Evolutionary conservation across 2,888 invertebrate genomes (phyloP), one percentile per base, ranked within the genome.

Genomic region (Plagiodera versicolora): DNA sequence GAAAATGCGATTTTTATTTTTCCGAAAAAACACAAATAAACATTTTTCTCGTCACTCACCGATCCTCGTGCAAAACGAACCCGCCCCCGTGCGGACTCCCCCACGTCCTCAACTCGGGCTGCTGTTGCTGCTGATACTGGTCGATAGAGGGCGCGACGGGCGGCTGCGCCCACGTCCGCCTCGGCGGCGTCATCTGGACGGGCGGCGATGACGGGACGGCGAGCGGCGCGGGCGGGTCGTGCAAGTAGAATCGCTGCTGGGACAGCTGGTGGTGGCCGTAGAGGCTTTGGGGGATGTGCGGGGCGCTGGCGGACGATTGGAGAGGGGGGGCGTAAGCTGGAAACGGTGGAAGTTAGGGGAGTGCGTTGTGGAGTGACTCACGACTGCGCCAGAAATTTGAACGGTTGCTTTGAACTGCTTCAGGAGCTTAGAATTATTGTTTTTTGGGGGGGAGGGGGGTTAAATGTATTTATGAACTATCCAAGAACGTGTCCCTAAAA

Each of bases 231-330:
- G 80, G 83, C 65, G 84, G 84, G 73, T 91, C 90, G 77, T 92
- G 91, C 71, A 92, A 82, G 80, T 89, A 92, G 80, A 91, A 92
- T 79, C 90, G 89, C 68, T 85, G 83, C 50, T 80, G 81, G 3
- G 66, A 64, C 24, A 68, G 59, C 20, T 18, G 24, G n/a, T 39
- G 60, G 24, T 56, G 59, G 52, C 49, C 58, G 52, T 84, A 85
- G 58, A 86, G 81, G 47, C 86, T 82, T 61, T 85, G 85, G 35
- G 83, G 82, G 63, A 81, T 79, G 67, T 81, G 81, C 47, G 81
- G 82, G 10, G 80, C 80, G 62, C 80, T 80, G 6, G 79, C 72
- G 2, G 79, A 80, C n/a, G 78, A 73, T 68, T 80, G 80, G 19
- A 80, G 64, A 1, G 72, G 73, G 24, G 72, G 60, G 11, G 71